A percentile compares a stretch with the other conserved stretches of the same genome.
Conservation (phyloP, 2,113 vertebrate genomes). For the Antidorcas marsupialis region DNA sequence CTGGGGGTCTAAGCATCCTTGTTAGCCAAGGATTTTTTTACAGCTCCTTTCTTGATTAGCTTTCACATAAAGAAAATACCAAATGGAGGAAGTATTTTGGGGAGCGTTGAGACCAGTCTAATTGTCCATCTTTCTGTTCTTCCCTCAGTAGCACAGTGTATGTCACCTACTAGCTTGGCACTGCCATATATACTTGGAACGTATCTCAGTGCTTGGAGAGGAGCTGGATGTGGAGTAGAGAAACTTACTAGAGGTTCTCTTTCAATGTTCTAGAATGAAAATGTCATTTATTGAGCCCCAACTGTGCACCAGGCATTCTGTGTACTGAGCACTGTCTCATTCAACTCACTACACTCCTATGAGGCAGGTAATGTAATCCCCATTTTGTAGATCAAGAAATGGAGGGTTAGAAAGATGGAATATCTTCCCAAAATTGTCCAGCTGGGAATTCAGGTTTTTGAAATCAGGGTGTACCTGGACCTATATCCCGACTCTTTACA, state of each 20-base stretch:
- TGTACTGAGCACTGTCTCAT: background rate
- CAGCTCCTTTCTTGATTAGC: background rate
- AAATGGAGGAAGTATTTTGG: background rate
- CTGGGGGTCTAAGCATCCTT: background rate
- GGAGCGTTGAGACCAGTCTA: background rate
- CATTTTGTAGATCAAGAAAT: background rate
- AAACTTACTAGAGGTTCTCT: background rate
- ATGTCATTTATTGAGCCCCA: background rate
- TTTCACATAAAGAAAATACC: background rate
- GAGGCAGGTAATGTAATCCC: background rate
- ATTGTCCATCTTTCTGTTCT: background rate
- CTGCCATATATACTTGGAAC: too few relatives aligned
- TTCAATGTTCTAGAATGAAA: background rate
- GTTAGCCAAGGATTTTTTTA: background rate
- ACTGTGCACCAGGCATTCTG: background rate
- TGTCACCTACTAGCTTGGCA: background rate
- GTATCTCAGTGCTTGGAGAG: background rate
- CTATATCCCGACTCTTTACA: background rate
- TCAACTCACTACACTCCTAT: background rate
- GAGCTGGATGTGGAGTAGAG: background rate
- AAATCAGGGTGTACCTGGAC: background rate
- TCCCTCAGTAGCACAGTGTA: background rate
- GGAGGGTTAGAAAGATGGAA: background rate
- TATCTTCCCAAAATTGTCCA: background rate
- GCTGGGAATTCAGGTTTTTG: background rate